Evolutionary conservation across 2,888 invertebrate genomes (phyloP).

Genomic region (Nymphalis polychloros): DNA sequence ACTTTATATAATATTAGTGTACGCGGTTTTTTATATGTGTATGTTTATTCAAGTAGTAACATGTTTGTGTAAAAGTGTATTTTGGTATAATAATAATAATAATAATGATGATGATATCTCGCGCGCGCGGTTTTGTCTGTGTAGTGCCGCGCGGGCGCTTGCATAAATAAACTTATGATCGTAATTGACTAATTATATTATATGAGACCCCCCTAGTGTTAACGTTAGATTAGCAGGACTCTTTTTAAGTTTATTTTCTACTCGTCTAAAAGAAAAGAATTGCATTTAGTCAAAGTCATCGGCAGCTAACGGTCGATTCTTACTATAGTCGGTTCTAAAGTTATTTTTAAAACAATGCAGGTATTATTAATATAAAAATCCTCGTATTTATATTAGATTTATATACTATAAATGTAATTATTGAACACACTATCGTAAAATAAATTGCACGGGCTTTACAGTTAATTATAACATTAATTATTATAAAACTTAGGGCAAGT

Average conservation of each 20-base stretch:
- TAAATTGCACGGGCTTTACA: slow-evolving; percentile 81
- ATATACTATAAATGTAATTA: slow-evolving; percentile 78
- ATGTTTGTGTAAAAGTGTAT: slow-evolving; percentile 80
- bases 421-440: slow-evolving; percentile 74
- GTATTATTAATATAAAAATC: slow-evolving; percentile 80
- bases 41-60: slow-evolving; percentile 80
- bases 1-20: slow-evolving; percentile 77
- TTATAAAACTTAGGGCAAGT: slow-evolving; percentile 81
- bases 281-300: slow-evolving; percentile 69
- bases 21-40: slow-evolving; percentile 81
- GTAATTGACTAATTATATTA: slow-evolving; percentile 83
- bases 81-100: slow-evolving; percentile 58
- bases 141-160: slow-evolving; percentile 47
- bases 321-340: slow-evolving; percentile 74
- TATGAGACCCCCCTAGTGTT: slow-evolving; percentile 76
- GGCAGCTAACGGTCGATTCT: slow-evolving; percentile 57
- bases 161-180: slow-evolving; percentile 77
- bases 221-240: slow-evolving; percentile 72
- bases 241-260: slow-evolving; percentile 70
- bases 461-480: slow-evolving; percentile 80
- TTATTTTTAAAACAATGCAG: slow-evolving; percentile 80
- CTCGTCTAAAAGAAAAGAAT: slow-evolving; percentile 64
- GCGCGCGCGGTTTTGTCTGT: slow-evolving; percentile 47
- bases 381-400: slow-evolving; percentile 80
- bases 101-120: slow-evolving; percentile 60